These are phyloP conservation scores for Phengaris alcon DNA, from an alignment of 2,888 invertebrate genomes.

Conservation along the genomic window DNA sequence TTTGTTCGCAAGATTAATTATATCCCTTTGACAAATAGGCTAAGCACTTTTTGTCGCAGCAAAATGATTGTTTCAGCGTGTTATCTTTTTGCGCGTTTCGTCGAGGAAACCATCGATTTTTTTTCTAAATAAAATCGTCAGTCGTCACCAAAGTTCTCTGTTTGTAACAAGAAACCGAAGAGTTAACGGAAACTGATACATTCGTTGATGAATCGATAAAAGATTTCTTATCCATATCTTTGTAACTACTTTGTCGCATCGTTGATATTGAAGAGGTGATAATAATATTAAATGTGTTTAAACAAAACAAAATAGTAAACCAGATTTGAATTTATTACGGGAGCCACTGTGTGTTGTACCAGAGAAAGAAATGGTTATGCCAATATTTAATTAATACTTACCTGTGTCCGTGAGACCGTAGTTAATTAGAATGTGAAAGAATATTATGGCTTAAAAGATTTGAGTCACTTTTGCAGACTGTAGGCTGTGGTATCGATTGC, in stretches of 20 bases:
- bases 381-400: too few species aligned
- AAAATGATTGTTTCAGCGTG: too few species aligned
- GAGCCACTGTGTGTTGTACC: too few species aligned
- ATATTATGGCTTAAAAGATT: background rate
- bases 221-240: background rate
- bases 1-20: too few species aligned
- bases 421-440: background rate
- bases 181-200: conserved; percentile 31
- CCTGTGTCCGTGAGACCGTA: background rate
- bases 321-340: background rate
- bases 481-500: conserved; percentile 58
- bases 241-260: background rate
- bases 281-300: background rate
- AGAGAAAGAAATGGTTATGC: too few species aligned
- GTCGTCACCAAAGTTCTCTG: background rate
- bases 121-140: background rate
- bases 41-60: too few species aligned
- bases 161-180: background rate
- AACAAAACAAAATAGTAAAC: background rate
- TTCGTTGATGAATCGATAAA: conserved; percentile 33
- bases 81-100: too few species aligned
- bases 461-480: conserved; percentile 34
- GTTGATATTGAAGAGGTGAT: background rate
- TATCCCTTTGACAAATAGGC: too few species aligned
- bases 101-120: background rate